These are phyloP conservation scores for Aix galericulata DNA, from an alignment of 2,113 vertebrate genomes.

Conservation along the genomic window DNA sequence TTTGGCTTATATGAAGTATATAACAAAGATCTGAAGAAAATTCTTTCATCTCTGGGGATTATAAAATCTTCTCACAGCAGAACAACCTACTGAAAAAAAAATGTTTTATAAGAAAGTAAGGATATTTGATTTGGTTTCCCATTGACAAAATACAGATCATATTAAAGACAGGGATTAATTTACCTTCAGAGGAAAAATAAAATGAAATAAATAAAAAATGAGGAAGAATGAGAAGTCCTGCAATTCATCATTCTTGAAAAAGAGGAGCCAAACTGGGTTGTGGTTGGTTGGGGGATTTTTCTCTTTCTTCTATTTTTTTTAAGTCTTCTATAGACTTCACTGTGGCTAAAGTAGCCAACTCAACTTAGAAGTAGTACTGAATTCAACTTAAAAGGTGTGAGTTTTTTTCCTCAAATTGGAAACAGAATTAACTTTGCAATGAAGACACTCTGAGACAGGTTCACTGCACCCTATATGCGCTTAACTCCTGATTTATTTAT, in stretches of 20 bases:
- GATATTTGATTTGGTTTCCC: background rate
- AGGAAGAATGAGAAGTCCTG: background rate
- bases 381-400: background rate
- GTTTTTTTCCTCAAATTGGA: background rate
- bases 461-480: background rate
- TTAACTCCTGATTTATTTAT: background rate
- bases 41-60: background rate
- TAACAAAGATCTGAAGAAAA: background rate
- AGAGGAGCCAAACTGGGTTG: background rate
- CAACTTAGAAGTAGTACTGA: background rate
- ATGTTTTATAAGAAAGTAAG: background rate
- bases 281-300: background rate
- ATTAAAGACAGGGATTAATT: background rate
- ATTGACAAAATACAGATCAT: background rate
- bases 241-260: background rate
- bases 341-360: background rate
- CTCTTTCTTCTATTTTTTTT: background rate
- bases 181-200: background rate
- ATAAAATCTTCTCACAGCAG: background rate
- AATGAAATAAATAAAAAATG: background rate
- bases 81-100: background rate
- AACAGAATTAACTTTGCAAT: background rate
- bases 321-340: background rate
- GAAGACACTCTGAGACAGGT: background rate
- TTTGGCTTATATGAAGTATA: background rate